Conservation (phyloP, 2,888 invertebrate species). For the Ypsolopha scabrella region DNA sequence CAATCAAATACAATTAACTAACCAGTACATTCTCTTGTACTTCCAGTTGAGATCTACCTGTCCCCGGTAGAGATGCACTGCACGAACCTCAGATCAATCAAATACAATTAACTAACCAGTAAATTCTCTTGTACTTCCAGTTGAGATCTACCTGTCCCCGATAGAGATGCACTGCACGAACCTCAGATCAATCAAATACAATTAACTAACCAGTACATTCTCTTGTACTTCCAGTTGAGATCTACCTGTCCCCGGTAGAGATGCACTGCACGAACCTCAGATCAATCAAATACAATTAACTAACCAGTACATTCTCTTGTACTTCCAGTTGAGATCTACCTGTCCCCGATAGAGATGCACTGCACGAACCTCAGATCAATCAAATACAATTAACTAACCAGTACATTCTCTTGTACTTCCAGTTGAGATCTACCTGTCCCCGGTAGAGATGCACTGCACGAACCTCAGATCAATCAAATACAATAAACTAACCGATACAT, state of each 20-base stretch:
- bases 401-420: conserved; percentile 32
- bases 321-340: conserved; percentile 84
- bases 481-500: background rate
- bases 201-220: background rate
- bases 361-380: conserved; percentile 93
- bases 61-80: conserved; percentile 96
- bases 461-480: too few species aligned
- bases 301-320: background rate
- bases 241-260: conserved; percentile 92
- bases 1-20: background rate
- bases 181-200: too few species aligned
- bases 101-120: background rate
- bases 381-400: background rate
- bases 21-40: background rate
- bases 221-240: conserved; percentile 82
- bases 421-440: conserved; percentile 91
- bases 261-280: conserved; percentile 95
- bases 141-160: conserved; percentile 89
- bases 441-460: conserved; percentile 94
- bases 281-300: background rate
- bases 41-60: conserved; percentile 87
- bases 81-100: too few species aligned
- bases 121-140: conserved; percentile 60
- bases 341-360: conserved; percentile 94
- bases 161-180: conserved; percentile 96